Conservation (phyloP, 2,113 vertebrate species). For the Tamias sibiricus region DNA sequence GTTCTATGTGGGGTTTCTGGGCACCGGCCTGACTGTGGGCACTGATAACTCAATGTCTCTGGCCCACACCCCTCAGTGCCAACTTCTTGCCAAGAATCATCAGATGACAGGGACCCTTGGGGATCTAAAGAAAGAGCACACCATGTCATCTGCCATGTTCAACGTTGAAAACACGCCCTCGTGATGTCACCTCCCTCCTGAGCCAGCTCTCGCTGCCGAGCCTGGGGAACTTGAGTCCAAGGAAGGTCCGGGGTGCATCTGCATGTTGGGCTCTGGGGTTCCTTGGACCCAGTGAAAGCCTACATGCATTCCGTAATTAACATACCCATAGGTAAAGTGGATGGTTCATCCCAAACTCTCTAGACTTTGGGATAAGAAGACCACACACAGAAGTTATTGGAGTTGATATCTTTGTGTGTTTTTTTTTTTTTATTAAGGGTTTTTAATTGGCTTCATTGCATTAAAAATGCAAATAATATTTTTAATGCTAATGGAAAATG, state of each 20-base stretch:
- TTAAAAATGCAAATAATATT: neutral
- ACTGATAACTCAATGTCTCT: neutral
- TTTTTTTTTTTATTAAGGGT: neutral
- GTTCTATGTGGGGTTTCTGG: neutral
- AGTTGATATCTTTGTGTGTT: neutral
- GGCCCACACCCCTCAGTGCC: neutral
- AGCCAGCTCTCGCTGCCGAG: neutral
- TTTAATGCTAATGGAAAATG: neutral
- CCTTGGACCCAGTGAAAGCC: neutral
- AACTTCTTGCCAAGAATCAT: neutral
- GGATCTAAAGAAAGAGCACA: neutral
- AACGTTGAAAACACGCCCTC: neutral
- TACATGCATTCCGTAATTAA: neutral
- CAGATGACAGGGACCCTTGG: neutral
- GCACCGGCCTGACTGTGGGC: neutral
- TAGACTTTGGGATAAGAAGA: neutral
- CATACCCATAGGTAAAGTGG: neutral
- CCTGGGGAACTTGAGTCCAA: neutral
- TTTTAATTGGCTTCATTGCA: neutral
- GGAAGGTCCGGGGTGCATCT: neutral
- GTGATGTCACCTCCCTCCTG: neutral
- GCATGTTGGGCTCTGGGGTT: neutral
- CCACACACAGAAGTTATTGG: neutral
- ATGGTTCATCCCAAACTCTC: neutral
- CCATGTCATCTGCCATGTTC: neutral